Percentiles rank a stretch among this genome's conserved stretches.
These are phyloP conservation scores for Hylia prasina DNA, from an alignment of 2,113 vertebrate genomes.

Conservation along the genomic window DNA sequence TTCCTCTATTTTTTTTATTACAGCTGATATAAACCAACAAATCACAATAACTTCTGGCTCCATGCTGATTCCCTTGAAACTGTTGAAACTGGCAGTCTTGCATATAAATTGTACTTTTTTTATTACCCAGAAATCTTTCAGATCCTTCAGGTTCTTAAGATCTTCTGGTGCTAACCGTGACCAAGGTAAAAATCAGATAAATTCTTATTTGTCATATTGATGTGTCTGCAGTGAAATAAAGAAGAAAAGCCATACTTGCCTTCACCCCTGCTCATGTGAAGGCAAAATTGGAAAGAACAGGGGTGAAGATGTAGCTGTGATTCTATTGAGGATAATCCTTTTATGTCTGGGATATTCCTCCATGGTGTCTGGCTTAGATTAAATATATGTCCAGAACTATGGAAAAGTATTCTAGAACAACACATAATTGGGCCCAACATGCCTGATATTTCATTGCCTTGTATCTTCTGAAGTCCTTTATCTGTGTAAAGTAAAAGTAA, in stretches of 20 bases:
- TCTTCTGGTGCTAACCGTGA: neutral
- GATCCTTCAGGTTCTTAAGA: neutral
- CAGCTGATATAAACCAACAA: neutral
- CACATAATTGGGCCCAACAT: neutral
- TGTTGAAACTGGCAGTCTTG: neutral
- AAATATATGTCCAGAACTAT: neutral
- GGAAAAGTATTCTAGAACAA: neutral
- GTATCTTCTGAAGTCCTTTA: neutral
- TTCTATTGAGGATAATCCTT: neutral
- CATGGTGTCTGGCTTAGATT: neutral
- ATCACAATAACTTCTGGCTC: neutral
- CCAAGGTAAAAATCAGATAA: neutral
- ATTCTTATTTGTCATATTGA: neutral
- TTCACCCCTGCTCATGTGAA: neutral
- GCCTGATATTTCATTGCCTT: neutral
- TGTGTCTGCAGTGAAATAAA: neutral
- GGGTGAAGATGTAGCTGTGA: neutral
- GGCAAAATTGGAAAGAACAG: neutral
- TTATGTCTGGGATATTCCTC: neutral
- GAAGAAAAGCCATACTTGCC: neutral
- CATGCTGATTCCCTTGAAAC: neutral
- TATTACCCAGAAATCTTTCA: neutral
- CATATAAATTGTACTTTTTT: neutral
- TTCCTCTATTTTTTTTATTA: neutral
- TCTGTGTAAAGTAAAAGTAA: neutral